Conservation (phyloP, 2,888 invertebrate species). For the Luperina nickerlii region DNA sequence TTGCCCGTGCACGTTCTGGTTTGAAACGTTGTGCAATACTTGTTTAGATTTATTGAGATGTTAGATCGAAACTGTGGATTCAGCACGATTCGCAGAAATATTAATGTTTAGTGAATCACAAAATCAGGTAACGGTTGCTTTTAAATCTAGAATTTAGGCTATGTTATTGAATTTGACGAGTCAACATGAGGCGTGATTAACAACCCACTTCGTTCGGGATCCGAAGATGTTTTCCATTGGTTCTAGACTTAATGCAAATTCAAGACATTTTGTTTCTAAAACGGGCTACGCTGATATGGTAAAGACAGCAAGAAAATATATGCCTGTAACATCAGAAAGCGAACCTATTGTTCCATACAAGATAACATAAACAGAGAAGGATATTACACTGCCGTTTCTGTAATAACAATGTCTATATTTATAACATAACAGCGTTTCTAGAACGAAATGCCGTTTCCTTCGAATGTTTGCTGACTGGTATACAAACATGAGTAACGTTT, state of each 20-base stretch:
- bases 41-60: slow-evolving; percentile 31
- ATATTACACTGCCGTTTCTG: slow-evolving; percentile 32
- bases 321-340: neutral
- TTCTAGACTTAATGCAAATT: neutral
- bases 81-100: slow-evolving; percentile 34
- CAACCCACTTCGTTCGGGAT: neutral
- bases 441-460: slow-evolving; percentile 56
- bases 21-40: slow-evolving; percentile 41
- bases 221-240: neutral
- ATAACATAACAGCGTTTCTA: slow-evolving; percentile 36
- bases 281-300: too few species aligned
- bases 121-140: slow-evolving; percentile 11
- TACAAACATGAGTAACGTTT: slow-evolving; percentile 41
- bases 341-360: slow-evolving; percentile 21
- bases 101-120: slow-evolving; percentile 3
- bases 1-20: slow-evolving; percentile 30
- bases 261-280: neutral
- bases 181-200: slow-evolving; percentile 7
- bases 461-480: slow-evolving; percentile 53
- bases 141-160: neutral
- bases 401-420: slow-evolving; percentile 54
- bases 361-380: slow-evolving; percentile 31
- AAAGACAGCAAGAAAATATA: neutral
- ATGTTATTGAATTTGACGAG: neutral
- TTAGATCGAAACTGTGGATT: slow-evolving; percentile 34